Evolutionary conservation across 1,140 invertebrate species (phyloP).

Genomic region (Myzus persicae): DNA sequence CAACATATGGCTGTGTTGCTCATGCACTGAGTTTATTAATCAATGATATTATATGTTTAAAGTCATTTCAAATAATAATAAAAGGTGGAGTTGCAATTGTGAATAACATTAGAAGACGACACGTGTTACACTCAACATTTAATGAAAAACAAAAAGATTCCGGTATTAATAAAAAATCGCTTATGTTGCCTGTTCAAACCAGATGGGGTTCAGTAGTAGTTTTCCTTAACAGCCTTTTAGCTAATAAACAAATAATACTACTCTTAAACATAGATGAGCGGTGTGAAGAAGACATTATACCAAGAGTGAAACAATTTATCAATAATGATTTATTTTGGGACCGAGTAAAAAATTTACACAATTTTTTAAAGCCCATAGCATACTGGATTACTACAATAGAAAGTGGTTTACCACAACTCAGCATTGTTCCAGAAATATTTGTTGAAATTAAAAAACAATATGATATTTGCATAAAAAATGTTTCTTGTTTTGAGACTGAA

Average conservation of each 20-base stretch:
- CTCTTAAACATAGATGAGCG: neutral
- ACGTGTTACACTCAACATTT: neutral
- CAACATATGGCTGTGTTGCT: neutral
- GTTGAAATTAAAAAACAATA: constrained; percentile 60
- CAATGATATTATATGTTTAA: neutral
- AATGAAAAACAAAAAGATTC: neutral
- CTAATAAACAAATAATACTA: constrained; percentile 2
- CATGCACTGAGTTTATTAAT: constrained; percentile 46
- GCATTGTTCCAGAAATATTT: neutral
- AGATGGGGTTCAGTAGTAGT: neutral
- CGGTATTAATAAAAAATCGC: neutral
- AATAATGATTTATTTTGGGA: neutral
- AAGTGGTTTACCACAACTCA: neutral
- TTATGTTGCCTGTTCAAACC: neutral
- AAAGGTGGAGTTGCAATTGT: constrained; percentile 6
- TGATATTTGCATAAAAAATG: constrained; percentile 60
- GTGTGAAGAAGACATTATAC: neutral
- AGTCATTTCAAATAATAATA: neutral
- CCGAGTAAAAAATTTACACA: constrained; percentile 4
- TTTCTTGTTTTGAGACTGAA: no score
- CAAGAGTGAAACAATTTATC: neutral
- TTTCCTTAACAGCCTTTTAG: neutral
- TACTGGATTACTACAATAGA: neutral
- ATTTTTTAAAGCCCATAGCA: neutral
- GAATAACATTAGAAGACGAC: constrained; percentile 3